Base-by-base conservation (phyloP, 2,888 invertebrate genomes). In the Acleris holmiana region DNA sequence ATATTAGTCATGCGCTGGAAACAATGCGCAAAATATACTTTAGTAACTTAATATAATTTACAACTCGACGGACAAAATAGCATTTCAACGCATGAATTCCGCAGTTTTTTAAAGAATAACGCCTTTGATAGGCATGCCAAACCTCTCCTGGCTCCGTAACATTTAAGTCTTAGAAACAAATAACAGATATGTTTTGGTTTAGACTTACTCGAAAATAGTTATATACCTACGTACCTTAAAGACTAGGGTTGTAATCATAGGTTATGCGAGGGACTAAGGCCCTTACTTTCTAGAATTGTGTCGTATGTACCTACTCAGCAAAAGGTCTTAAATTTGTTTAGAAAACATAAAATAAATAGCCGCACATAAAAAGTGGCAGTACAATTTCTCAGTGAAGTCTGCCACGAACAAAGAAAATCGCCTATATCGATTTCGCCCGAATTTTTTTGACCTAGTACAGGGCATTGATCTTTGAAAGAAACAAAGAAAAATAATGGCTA, bases 311-410 rank as follows among this genome's bases (percentile, higher is more conserved):
- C 18, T n/a, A 13, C 15, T 44, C 46, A 18, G 46, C 29, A 35
- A 41, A 57, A 15, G 13, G 35, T 63, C 46, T 57, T 8, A 51
- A 64, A 58, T 49, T 59, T 53, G 47, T 54, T 54, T 48, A 54
- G 40, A 56, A 50, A 58, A 51, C 58, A 55, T 58, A 53, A 64
- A 64, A 64, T 58, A 59, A 64, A 64, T 64, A 51, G 53, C 53
- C 17, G 19, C 48, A 48, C 58, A 64, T 48, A 59, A 64, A 58
- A 64, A 58, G 53, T 63, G 63, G 17, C 63, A 58, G 23, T 21
- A 40, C 63, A 51, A 47, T 64, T 64, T 64, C 47, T 58, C 58
- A 58, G 53, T 51, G 51, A 58, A 47, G 56, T 35, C 47, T 58
- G 51, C 25, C 58, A 53, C 53, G 58, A 53, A 53, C 51, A 53